Conservation (phyloP, 2,888 invertebrate genomes). For the Orchestes rusci region DNA sequence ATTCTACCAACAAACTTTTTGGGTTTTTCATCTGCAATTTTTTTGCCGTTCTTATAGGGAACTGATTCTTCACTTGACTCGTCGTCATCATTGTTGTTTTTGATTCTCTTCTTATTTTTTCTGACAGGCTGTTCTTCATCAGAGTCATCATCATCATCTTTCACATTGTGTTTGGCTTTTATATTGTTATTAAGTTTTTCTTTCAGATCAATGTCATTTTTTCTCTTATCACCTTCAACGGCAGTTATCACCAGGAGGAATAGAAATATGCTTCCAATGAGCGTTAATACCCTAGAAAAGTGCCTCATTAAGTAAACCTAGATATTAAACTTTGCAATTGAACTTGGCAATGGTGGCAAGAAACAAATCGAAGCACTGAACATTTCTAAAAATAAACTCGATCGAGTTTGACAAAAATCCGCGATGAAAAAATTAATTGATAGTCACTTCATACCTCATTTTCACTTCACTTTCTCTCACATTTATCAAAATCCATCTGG, state of each 20-base stretch:
- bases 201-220: constrained; percentile 7
- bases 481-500: background rate
- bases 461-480: background rate
- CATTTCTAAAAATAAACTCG: too few relatives aligned
- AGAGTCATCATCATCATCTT: background rate
- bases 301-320: too few relatives aligned
- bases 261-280: constrained; percentile 6
- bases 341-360: too few relatives aligned
- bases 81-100: constrained; percentile 3
- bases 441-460: background rate
- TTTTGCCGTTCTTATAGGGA: background rate
- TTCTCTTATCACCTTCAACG: constrained; percentile 10
- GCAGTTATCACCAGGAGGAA: constrained; percentile 3
- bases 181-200: constrained; percentile 5
- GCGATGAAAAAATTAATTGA: too few relatives aligned
- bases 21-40: constrained; percentile 1
- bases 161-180: background rate
- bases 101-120: background rate
- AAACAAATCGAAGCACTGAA: too few relatives aligned
- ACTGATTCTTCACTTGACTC: constrained; percentile 5
- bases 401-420: too few relatives aligned
- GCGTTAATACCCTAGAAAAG: too few relatives aligned
- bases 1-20: constrained; percentile 20
- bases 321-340: too few relatives aligned
- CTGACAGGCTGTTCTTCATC: background rate